Conservation (phyloP, 2,797 vertebrate species). For the Ibycter americanus region DNA sequence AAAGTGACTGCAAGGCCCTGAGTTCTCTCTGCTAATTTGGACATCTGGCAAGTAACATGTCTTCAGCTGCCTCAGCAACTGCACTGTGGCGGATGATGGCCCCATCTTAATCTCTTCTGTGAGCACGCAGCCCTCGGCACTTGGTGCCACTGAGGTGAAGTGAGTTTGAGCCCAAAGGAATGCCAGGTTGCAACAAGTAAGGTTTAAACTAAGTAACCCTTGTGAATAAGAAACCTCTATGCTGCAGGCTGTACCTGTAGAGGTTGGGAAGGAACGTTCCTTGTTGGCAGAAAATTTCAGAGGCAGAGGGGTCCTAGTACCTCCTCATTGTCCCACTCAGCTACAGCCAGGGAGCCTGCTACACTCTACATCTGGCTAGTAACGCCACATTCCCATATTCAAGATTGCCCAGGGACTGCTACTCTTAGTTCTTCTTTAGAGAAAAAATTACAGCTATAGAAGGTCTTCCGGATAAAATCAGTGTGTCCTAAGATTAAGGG, state of each 20-base stretch:
- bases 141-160: neutral
- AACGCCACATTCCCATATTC: neutral
- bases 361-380: too few relatives aligned
- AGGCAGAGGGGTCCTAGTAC: neutral
- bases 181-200: neutral
- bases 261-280: neutral
- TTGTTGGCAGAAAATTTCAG: neutral
- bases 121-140: neutral
- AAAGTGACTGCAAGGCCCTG: neutral
- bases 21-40: neutral
- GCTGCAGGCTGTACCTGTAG: neutral
- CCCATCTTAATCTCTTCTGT: neutral
- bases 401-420: neutral
- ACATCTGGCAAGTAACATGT: neutral
- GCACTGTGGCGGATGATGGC: neutral
- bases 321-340: neutral
- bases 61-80: neutral
- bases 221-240: neutral
- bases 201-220: neutral
- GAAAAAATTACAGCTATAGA: neutral
- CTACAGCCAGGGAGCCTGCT: neutral
- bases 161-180: neutral
- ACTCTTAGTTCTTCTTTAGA: neutral
- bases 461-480: neutral
- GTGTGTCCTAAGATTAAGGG: neutral